Percentiles rank a stretch among this genome's conserved stretches.
Conservation (phyloP, 2,888 invertebrate species). For the Drosophila mulleri region DNA sequence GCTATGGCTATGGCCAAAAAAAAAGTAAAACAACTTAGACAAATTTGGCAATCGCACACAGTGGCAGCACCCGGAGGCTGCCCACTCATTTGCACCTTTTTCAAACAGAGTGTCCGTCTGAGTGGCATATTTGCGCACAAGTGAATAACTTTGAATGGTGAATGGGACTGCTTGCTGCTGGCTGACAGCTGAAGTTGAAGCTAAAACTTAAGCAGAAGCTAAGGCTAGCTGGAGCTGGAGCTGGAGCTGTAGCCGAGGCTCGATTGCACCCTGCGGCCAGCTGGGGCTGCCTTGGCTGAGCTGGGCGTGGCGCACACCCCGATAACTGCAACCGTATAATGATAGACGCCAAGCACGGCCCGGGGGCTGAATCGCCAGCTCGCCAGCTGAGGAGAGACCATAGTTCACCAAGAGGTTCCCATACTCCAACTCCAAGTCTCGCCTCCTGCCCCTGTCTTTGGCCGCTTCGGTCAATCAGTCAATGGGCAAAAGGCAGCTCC, state of each 20-base stretch:
- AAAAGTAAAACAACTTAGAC: slow-evolving; percentile 35
- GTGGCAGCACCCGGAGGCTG: slow-evolving; percentile 35
- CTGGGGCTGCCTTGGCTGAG: slow-evolving; percentile 38
- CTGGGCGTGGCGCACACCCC: slow-evolving; percentile 72
- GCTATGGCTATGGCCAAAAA: no score
- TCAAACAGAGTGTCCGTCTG: slow-evolving; percentile 55
- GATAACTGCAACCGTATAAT: slow-evolving; percentile 85
- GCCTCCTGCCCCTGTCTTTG: no score
- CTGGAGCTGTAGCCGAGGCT: slow-evolving; percentile 13
- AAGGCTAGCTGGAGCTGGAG: slow-evolving; percentile 23
- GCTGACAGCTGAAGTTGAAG: slow-evolving; percentile 27
- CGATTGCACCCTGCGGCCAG: slow-evolving; percentile 51
- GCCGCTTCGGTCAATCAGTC: slow-evolving; percentile 69
- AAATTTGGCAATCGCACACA: slow-evolving; percentile 61
- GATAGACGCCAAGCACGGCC: slow-evolving; percentile 81
- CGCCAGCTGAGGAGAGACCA: slow-evolving; percentile 21
- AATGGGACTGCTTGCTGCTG: slow-evolving; percentile 31
- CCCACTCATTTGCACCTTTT: slow-evolving; percentile 61
- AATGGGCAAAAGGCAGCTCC: slow-evolving; percentile 50
- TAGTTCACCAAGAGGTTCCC: slow-evolving; percentile 41
- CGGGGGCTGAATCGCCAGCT: slow-evolving; percentile 56
- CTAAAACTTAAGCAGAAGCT: slow-evolving; percentile 5
- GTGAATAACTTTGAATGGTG: slow-evolving; percentile 67
- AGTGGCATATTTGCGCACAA: slow-evolving; percentile 64
- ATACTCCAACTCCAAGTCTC: not conserved